Conservation (phyloP, 2,888 invertebrate species). For the Cabera pusaria region DNA sequence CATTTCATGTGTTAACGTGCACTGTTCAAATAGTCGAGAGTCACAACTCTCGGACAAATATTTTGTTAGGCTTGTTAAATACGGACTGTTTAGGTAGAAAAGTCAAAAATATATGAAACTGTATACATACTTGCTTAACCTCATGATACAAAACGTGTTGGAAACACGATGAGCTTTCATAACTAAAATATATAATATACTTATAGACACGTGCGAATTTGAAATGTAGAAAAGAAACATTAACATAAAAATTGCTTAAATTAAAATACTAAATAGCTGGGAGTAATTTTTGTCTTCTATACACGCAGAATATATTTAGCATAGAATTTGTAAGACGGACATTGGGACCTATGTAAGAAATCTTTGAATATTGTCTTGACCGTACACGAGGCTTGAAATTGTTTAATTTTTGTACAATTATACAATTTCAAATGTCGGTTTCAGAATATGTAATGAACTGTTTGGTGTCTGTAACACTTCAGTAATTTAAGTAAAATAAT, state of each 20-base stretch:
- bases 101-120: slow-evolving; percentile 27
- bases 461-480: slow-evolving; percentile 67
- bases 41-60: no score
- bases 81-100: slow-evolving; percentile 31
- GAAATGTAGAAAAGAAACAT: slow-evolving; percentile 10
- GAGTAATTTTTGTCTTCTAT: slow-evolving; percentile 22
- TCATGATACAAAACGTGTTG: slow-evolving; percentile 67
- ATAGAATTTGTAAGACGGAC: slow-evolving; percentile 41
- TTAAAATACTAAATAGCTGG: slow-evolving; percentile 12
- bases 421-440: slow-evolving; percentile 26
- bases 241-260: slow-evolving; percentile 18
- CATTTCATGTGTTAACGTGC: slow-evolving; percentile 24
- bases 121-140: slow-evolving; percentile 41
- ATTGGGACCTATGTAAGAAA: slow-evolving; percentile 63
- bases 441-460: slow-evolving; percentile 35
- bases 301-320: slow-evolving; percentile 20
- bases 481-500: slow-evolving; percentile 53
- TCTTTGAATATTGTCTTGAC: slow-evolving; percentile 16
- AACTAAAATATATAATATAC: slow-evolving; percentile 13
- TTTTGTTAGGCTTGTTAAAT: slow-evolving; percentile 11
- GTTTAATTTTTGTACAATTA: slow-evolving; percentile 4
- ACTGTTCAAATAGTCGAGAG: slow-evolving; percentile 19
- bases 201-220: slow-evolving; percentile 15
- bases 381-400: slow-evolving; percentile 8
- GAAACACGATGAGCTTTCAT: slow-evolving; percentile 77